Evolutionary conservation across 2,888 invertebrate species (phyloP), one percentile per base, ranked within the genome.

Genomic region (Caenorhabditis macrosperma): DNA sequence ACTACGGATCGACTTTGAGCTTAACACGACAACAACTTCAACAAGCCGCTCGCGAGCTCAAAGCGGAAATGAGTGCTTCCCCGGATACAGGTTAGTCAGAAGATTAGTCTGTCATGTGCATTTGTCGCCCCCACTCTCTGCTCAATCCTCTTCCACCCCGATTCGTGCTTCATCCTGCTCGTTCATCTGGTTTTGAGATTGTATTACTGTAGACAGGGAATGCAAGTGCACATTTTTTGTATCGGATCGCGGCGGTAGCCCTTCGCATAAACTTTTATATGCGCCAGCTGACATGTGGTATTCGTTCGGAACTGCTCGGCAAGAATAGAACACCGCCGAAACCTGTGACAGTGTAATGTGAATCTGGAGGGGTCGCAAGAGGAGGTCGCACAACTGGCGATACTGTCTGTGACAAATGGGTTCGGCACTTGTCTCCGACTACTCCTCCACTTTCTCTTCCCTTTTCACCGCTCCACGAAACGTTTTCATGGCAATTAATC

Each of bases 41-140:
- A 26, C 48, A 63, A 46, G 28, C 20, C 9, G 50, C 28, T 5
- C 38, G 38, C 1, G 61, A 59, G 2, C 38, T 74, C 35, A 74
- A 64, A 33, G 48, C 41, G 10, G 84, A 84, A 28, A 64, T 63
- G 17, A 76, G 76, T 38, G 67, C 46, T 6, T 78, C 75, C 30
- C 84, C 85, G 22, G 85, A 85, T 54, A 81, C 81, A 22, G 72
- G 83, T 84, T 15, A 78, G 82, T 81, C n/a, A n/a, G n/a, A n/a
- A n/a, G n/a, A 12, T 22, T 15, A 17, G 30, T 44, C 7, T 28
- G n/a, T 38, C 30, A 15, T 38, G 46, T 48, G 30, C 46, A 28
- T 17, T n/a, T 20, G 46, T 63, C 28, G 30, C 30, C 38, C 38
- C 26, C 60, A 41, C 9, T 60, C n/a, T 59, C 24, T 48, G 52